Base-by-base conservation (phyloP, 1,140 invertebrate species). In the Gerris buenoi region DNA sequence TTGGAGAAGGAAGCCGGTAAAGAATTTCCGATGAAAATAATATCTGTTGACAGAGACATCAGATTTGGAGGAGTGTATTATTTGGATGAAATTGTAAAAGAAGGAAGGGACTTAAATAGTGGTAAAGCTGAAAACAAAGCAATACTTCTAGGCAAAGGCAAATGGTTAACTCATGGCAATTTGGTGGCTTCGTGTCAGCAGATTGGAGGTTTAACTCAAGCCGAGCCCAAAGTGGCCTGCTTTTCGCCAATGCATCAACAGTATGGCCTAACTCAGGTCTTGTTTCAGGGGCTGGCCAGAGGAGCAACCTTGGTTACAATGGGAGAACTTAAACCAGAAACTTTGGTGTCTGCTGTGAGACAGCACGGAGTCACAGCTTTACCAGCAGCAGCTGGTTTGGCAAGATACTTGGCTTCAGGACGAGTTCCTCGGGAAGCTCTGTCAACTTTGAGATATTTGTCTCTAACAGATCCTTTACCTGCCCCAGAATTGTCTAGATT, bases 351-450 rank as follows among this genome's bases (percentile, higher is more conserved):
- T 22, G 58, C 23, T 60, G 23, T 60, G 23, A 60, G 58, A 22
- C 58, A 60, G 3, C 58, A 60, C 23, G 58, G 58, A 60, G 58
- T 60, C 22, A 60, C 58, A 13, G 58, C 58, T 60, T 22, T 60
- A 15, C 58, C 58, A 3, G 58, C 23, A 14, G 58, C 23, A 14
- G 58, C 58, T 15, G 58, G 58, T 25, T 22, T 60, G 3, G 58
- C 23, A 13, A 60, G 62, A 14, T 63, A 63, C 22, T 25, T 63
- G 15, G 26, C 62, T 14, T 63, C 62, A 28, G 62, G 62, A 14
- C 3, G 14, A 13, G 62, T 63, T 22, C 25, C 62, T 18, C 14
- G 23, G 62, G 62, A 63, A 63, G 62, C 10, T 26, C 22, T 63
- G 22, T 27, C 27, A 14, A 18, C 10, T 25, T 13, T 63, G 3